phyloP scores from a whole-genome alignment of 2,888 invertebrate genomes.

The Platycnemis pennipes region DNA sequence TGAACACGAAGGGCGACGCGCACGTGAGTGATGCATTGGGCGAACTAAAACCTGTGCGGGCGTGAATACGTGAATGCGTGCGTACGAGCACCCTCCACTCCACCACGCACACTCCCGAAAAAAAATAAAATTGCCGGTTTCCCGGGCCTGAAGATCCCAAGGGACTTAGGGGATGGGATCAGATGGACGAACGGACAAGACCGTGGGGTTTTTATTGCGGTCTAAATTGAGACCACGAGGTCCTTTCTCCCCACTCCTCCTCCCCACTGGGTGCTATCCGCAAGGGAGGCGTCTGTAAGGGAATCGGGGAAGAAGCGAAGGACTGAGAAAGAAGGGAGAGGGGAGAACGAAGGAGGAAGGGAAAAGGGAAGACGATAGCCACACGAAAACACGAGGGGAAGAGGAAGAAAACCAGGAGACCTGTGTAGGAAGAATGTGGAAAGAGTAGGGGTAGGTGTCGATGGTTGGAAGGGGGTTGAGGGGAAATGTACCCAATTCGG shows the following conservation, averaged over 20 bases:
- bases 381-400: too few relatives aligned
- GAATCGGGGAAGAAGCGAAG: background rate
- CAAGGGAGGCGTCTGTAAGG: background rate
- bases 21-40: too few relatives aligned
- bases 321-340: background rate
- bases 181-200: background rate
- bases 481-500: conserved; percentile 29
- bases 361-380: background rate
- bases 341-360: background rate
- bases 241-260: background rate
- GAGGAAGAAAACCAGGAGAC: background rate
- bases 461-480: background rate
- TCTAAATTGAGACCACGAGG: conserved; percentile 2
- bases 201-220: background rate
- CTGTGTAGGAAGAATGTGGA: background rate
- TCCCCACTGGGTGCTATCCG: background rate
- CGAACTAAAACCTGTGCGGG: background rate
- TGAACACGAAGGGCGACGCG: too few relatives aligned
- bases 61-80: background rate
- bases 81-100: background rate
- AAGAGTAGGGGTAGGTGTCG: background rate
- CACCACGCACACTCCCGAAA: background rate
- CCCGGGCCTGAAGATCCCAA: background rate
- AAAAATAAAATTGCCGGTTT: background rate
- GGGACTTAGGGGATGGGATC: background rate